Evolutionary conservation across 2,797 vertebrate genomes (phyloP).

Genomic region (Arctocebus calabarensis): DNA sequence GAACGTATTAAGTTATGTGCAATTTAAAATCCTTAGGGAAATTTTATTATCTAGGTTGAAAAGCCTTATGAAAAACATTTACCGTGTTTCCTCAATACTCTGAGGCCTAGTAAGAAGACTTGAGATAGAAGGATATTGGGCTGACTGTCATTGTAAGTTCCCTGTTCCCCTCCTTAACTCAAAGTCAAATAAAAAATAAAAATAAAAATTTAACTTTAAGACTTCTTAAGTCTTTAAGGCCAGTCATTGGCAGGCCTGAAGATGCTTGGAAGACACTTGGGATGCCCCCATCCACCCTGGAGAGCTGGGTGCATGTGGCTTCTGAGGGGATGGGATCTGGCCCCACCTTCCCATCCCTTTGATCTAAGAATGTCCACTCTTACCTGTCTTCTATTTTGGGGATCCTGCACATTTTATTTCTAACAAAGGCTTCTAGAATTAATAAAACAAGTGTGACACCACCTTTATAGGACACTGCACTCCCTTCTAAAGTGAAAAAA

Average conservation of each 20-base stretch:
- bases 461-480: background rate
- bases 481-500: background rate
- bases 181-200: background rate
- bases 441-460: background rate
- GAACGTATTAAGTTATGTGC: background rate
- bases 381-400: background rate
- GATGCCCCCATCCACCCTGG: background rate
- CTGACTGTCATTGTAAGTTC: background rate
- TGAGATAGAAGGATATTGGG: background rate
- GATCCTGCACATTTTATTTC: background rate
- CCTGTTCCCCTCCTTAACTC: background rate
- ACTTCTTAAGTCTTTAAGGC: background rate
- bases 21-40: background rate
- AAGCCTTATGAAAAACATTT: background rate
- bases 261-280: background rate
- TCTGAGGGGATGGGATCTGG: too few relatives aligned
- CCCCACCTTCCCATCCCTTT: too few relatives aligned
- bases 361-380: background rate
- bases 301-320: background rate
- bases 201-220: background rate
- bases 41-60: background rate
- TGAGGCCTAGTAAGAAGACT: too few relatives aligned
- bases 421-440: background rate
- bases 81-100: background rate
- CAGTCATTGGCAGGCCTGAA: background rate